Conservation (phyloP, 2,888 invertebrate genomes). For the Drosophila neutralis region DNA sequence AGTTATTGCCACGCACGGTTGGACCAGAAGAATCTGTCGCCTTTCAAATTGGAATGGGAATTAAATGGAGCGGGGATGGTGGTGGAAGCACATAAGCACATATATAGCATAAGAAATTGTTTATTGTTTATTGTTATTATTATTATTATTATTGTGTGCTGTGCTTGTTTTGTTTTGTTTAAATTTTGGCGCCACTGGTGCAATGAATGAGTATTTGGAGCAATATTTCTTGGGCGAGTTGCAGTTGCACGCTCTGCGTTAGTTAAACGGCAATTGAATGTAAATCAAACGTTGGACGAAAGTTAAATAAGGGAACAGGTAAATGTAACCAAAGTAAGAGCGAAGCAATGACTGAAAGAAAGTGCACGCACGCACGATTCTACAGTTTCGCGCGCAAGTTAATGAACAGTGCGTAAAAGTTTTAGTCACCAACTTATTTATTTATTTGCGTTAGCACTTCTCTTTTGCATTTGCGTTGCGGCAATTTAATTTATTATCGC, state of each 20-base stretch:
- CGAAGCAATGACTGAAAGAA: slow-evolving; percentile 68
- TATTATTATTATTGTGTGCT: neutral
- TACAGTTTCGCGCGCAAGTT: slow-evolving; percentile 42
- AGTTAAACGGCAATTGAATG: slow-evolving; percentile 57
- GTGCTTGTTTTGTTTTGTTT: slow-evolving; percentile 8
- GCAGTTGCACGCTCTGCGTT: slow-evolving; percentile 52
- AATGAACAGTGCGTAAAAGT: neutral
- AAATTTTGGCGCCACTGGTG: slow-evolving; percentile 35
- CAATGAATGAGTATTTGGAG: neutral
- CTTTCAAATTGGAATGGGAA: slow-evolving; percentile 9
- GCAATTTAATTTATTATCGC: neutral
- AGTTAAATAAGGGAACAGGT: slow-evolving; percentile 65
- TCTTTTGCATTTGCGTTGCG: neutral
- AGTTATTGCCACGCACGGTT: slow-evolving; percentile 58
- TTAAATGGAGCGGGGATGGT: slow-evolving; percentile 7
- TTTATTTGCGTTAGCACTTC: neutral
- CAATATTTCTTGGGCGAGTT: slow-evolving; percentile 1
- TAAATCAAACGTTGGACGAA: slow-evolving; percentile 46
- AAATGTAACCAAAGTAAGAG: slow-evolving; percentile 63
- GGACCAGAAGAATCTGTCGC: slow-evolving; percentile 19
- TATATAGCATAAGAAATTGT: slow-evolving; percentile 33
- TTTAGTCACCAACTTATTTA: neutral
- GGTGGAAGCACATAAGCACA: slow-evolving; percentile 17
- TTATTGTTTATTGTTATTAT: neutral
- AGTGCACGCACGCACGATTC: slow-evolving; percentile 52